Conservation (phyloP, 2,113 vertebrate genomes). For the Ibidorhyncha struthersii region DNA sequence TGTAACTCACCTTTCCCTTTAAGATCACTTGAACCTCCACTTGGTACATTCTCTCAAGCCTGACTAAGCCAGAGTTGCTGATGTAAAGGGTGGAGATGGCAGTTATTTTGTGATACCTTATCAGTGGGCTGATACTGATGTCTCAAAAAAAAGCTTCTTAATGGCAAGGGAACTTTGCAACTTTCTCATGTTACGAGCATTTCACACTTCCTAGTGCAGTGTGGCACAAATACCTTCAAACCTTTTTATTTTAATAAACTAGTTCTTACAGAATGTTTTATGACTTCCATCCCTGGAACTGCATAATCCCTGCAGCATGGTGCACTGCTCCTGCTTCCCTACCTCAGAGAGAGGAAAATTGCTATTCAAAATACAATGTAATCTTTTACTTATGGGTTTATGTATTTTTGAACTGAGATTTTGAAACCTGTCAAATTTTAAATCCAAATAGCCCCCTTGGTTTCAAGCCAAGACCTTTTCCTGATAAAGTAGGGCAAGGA, state of each 20-base stretch:
- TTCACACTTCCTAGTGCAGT: background rate
- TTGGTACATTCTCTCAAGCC: slow-evolving; percentile 4
- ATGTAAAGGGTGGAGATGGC: slow-evolving; percentile 33
- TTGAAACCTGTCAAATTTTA: slow-evolving; percentile 19
- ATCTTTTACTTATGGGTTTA: background rate
- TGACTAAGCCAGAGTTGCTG: background rate
- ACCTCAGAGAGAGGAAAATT: background rate
- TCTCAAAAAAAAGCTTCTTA: slow-evolving; percentile 28
- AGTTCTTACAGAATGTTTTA: background rate
- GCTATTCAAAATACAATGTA: background rate
- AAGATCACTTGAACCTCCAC: slow-evolving; percentile 1
- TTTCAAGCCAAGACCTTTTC: slow-evolving; percentile 39
- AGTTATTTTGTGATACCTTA: slow-evolving; percentile 52
- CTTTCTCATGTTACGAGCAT: slow-evolving; percentile 30
- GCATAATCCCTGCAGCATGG: background rate
- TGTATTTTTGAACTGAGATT: background rate
- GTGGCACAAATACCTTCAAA: background rate
- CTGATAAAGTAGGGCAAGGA: background rate
- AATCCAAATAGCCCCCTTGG: slow-evolving; percentile 36
- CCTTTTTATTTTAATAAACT: background rate
- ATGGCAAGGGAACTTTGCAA: background rate
- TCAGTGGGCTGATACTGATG: background rate
- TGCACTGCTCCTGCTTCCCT: background rate
- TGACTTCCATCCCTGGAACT: background rate
- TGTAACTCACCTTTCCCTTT: slow-evolving; percentile 54